Percentiles rank a stretch among this genome's conserved stretches.
Evolutionary conservation across 2,888 invertebrate genomes (phyloP).

Genomic region (Mesopsocus fuscifrons): DNA sequence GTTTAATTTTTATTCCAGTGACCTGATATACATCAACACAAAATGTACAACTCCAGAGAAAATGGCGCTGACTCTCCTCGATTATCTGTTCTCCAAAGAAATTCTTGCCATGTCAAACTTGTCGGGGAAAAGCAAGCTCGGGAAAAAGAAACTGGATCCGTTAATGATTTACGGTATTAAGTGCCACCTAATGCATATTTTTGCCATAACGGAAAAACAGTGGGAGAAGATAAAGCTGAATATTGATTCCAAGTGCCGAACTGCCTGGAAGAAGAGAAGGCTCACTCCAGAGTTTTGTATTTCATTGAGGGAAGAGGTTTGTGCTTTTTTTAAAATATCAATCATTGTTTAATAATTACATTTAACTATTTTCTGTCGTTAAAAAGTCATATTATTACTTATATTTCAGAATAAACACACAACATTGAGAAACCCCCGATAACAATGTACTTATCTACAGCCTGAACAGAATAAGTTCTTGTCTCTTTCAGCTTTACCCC

Average conservation of each 20-base stretch:
- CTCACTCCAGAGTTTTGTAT: too few species aligned
- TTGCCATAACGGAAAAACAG: slow-evolving; percentile 28
- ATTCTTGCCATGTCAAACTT: slow-evolving; percentile 30
- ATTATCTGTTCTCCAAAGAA: slow-evolving; percentile 30
- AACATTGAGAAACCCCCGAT: too few species aligned
- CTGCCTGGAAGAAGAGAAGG: slow-evolving; percentile 24
- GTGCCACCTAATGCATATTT: slow-evolving; percentile 29
- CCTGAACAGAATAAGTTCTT: too few species aligned
- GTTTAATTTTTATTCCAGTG: too few species aligned
- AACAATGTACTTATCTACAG: too few species aligned
- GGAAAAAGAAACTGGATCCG: slow-evolving; percentile 31
- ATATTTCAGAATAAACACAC: too few species aligned
- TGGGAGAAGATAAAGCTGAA: slow-evolving; percentile 33
- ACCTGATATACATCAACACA: slow-evolving; percentile 29
- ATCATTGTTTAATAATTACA: too few species aligned
- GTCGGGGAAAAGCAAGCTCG: slow-evolving; percentile 30
- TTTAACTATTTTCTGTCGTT: too few species aligned
- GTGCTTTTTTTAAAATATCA: too few species aligned
- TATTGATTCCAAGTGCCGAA: slow-evolving; percentile 32
- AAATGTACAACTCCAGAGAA: slow-evolving; percentile 31
- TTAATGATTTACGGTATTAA: slow-evolving; percentile 25
- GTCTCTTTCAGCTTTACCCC: too few species aligned
- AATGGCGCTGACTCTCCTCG: slow-evolving; percentile 31
- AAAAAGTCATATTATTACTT: too few species aligned
- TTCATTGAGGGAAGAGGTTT: too few species aligned